phyloP scores from a whole-genome alignment of 2,113 vertebrate genomes.

The Chinchilla lanigera region DNA sequence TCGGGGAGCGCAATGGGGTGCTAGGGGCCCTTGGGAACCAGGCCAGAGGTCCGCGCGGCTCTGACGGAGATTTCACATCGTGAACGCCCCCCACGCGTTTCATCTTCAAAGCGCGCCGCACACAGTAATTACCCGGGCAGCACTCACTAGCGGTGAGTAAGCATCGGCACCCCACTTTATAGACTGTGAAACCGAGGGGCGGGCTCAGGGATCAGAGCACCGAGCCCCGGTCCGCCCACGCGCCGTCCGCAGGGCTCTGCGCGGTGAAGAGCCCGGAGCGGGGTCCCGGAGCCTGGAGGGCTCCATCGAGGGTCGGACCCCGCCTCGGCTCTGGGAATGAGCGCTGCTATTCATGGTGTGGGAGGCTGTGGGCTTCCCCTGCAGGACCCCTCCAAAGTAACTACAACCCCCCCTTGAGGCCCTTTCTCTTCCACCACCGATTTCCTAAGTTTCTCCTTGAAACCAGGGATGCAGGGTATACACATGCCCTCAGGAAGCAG shows the following conservation, averaged over 20 bases:
- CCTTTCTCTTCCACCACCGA: constrained; percentile 71
- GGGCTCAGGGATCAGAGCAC: constrained; percentile 43
- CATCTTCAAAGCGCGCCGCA: constrained; percentile 81
- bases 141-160: constrained; percentile 78
- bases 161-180: constrained; percentile 80
- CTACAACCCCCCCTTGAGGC: constrained; percentile 82
- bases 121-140: constrained; percentile 77
- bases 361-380: constrained; percentile 78
- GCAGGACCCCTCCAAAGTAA: constrained; percentile 82
- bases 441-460: constrained; percentile 84
- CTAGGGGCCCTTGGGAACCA: not conserved
- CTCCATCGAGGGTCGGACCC: constrained; percentile 34
- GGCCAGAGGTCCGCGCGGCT: not conserved
- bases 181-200: constrained; percentile 75
- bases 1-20: not conserved
- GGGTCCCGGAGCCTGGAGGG: not conserved
- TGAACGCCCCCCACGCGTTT: constrained; percentile 69
- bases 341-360: constrained; percentile 83
- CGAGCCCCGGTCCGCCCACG: not conserved
- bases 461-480: constrained; percentile 75
- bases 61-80: constrained; percentile 68
- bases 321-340: constrained; percentile 76
- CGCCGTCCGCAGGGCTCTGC: not conserved
- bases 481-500: constrained; percentile 78
- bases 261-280: not conserved